Evolutionary conservation across 2,888 invertebrate species (phyloP), one percentile per base, ranked within the genome.

Genomic region (Bibio marci): DNA sequence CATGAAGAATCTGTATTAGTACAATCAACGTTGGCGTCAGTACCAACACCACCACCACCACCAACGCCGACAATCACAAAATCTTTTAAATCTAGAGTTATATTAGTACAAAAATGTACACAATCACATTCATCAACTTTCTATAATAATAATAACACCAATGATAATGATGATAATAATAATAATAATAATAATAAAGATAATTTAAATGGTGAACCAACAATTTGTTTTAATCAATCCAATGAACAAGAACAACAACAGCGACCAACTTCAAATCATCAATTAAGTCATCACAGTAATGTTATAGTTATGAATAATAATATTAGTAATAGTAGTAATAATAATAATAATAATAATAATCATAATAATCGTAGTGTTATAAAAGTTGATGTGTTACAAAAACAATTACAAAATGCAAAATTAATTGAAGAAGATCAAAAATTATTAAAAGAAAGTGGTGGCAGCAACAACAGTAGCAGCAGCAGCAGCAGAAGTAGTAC

Each of bases 1-100:
- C n/a, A n/a, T n/a, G n/a, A n/a, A n/a, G n/a, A n/a, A n/a, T n/a
- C n/a, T n/a, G n/a, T n/a, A n/a, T n/a, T n/a, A n/a, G n/a, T n/a
- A n/a, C n/a, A n/a, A n/a, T n/a, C n/a, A n/a, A n/a, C n/a, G n/a
- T n/a, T n/a, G n/a, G n/a, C n/a, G 22, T 10, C n/a, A 18, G 22
- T 12, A 32, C 10, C 18, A 31, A 3, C 17, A 34, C 34, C 43
- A 34, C 38, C 40, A 42, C 44, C 50, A 42, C 32, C 44, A 40
- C 35, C 42, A 30, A 57, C 58, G 12, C 14, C 14, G 15, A 11
- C 14, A 13, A 26, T 26, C 13, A 12, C 11, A n/a, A n/a, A n/a
- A n/a, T n/a, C n/a, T n/a, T n/a, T n/a, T n/a, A n/a, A n/a, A n/a
- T 12, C 28, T 7, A 28, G 4, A 3, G 58, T 58, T 39, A 58